A percentile compares a stretch with the other conserved stretches of the same genome.
These are phyloP conservation scores for Pollenia angustigena DNA, from an alignment of 2,888 invertebrate species.

Conservation along the genomic window DNA sequence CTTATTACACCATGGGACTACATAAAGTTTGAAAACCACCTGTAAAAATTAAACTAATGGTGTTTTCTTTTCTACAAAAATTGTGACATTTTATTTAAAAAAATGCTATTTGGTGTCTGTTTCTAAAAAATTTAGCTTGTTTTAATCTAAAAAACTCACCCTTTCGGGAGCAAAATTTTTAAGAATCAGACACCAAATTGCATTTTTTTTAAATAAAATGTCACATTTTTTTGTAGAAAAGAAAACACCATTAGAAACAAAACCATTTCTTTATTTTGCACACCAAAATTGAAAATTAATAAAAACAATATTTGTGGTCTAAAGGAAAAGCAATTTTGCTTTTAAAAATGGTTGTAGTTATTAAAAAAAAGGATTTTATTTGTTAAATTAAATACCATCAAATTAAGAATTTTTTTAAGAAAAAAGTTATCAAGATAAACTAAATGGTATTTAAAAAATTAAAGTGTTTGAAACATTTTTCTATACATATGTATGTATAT, in stretches of 20 bases:
- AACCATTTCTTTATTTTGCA: not conserved
- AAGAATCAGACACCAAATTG: too few species aligned
- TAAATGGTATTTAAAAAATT: slow-evolving; percentile 25
- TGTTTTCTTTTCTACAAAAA: too few species aligned
- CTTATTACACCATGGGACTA: too few species aligned
- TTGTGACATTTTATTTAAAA: too few species aligned
- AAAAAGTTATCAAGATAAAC: not conserved
- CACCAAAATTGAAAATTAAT: not conserved
- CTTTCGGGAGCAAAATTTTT: too few species aligned
- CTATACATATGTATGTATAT: not conserved
- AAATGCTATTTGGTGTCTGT: too few species aligned
- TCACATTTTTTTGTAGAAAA: too few species aligned
- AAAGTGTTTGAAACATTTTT: slow-evolving; percentile 1
- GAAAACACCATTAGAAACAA: too few species aligned
- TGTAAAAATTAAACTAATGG: slow-evolving; percentile 3
- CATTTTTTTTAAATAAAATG: too few species aligned
- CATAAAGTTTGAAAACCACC: slow-evolving; percentile 39
- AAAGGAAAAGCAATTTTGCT: not conserved
- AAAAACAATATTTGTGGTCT: not conserved
- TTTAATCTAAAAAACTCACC: too few species aligned
- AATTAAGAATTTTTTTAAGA: not conserved
- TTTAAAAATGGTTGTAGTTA: slow-evolving; percentile 33
- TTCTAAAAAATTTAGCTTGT: too few species aligned
- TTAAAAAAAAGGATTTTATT: slow-evolving; percentile 12
- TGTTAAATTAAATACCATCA: slow-evolving; percentile 1